Conservation (phyloP, 2,888 invertebrate species). For the Apodemia mormo region DNA sequence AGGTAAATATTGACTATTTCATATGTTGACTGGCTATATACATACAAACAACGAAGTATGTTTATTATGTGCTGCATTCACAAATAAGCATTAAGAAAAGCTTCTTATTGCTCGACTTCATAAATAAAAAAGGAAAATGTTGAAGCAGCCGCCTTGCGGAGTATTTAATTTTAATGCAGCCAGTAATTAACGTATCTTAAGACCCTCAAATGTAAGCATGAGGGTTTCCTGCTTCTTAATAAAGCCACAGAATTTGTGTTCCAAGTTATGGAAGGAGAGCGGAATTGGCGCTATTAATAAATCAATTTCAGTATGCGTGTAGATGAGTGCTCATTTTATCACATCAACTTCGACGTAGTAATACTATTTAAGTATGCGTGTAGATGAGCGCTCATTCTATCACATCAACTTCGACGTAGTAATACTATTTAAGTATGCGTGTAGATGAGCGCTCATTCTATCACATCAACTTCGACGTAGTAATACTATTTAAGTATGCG, state of each 20-base stretch:
- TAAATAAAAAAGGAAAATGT: conserved; percentile 39
- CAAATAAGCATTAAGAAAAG: conserved; percentile 4
- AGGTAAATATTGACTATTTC: too few species aligned
- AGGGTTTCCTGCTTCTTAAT: conserved; percentile 58
- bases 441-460: too few species aligned
- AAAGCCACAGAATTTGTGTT: conserved; percentile 43
- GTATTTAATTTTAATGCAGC: conserved; percentile 74
- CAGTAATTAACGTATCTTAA: conserved; percentile 77
- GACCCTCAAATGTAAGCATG: conserved; percentile 62
- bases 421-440: too few species aligned
- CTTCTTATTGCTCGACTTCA: conserved; percentile 8
- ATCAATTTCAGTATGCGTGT: too few species aligned
- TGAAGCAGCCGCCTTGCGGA: conserved; percentile 54
- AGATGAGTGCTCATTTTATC: too few species aligned
- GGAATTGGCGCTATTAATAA: background rate
- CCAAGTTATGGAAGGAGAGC: conserved; percentile 38
- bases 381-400: too few species aligned
- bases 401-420: too few species aligned
- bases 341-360: too few species aligned
- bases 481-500: too few species aligned
- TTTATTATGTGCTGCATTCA: conserved; percentile 5
- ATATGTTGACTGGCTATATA: too few species aligned
- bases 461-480: too few species aligned
- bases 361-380: too few species aligned
- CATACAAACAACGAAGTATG: background rate